Percentiles rank a stretch among this genome's conserved stretches.
Conservation (phyloP, 2,113 vertebrate genomes). For the Podarcis raffonei region DNA sequence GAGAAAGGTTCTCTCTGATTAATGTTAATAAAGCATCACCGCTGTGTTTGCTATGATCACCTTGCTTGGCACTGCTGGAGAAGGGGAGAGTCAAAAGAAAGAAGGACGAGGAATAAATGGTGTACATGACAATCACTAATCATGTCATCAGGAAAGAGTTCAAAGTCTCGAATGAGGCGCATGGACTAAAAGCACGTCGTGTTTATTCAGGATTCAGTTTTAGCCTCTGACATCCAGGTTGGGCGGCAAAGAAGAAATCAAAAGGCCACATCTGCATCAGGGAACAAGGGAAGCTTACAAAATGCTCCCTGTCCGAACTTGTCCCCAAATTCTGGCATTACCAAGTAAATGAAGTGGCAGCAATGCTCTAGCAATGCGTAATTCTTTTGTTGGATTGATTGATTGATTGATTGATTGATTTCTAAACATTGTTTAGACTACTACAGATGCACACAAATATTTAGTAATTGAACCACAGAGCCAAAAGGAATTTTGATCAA, state of each 20-base stretch:
- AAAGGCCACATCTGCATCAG: neutral
- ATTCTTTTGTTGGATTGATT: too few species aligned
- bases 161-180: conserved; percentile 50
- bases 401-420: neutral
- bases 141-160: conserved; percentile 62
- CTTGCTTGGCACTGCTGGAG: conserved; percentile 63
- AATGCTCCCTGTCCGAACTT: neutral
- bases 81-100: conserved; percentile 35
- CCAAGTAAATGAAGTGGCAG: neutral
- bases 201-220: neutral
- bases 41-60: conserved; percentile 68
- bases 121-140: conserved; percentile 65
- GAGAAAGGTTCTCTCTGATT: conserved; percentile 76
- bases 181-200: neutral
- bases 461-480: neutral
- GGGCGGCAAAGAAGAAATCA: neutral
- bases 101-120: neutral
- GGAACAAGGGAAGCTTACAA: neutral
- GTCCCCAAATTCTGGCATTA: neutral
- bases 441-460: neutral
- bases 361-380: neutral
- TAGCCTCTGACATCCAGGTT: neutral
- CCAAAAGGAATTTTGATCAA: neutral
- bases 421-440: neutral
- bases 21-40: conserved; percentile 81